Evolutionary conservation across 2,113 vertebrate species (phyloP), one percentile per base, ranked within the genome.

Genomic region (Calidris pugnax): DNA sequence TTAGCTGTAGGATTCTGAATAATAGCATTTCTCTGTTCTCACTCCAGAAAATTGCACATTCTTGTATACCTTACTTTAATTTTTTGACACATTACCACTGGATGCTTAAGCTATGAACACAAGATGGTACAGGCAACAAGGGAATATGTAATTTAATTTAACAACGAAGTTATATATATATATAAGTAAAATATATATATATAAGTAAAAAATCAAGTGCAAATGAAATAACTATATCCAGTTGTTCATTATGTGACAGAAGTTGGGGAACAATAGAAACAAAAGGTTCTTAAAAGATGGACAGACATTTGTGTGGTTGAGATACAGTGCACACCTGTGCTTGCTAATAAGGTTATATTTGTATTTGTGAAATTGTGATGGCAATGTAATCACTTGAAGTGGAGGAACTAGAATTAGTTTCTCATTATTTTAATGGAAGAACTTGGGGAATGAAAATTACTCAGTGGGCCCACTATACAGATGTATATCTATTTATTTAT

Each of bases 51-150:
- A 82, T 16, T 48, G 14, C 10, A 18, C 9, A 3, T 78, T 78
- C 32, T 45, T 3, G 0, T 21, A 4, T 8, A 5, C 4, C 6
- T 43, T 74, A 10, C 4, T 69, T 84, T 16, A 16, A 3, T 59
- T 79, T 83, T 56, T 28, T 39, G 60, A 17, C 27, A 39, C 2
- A 0, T 43, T 57, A 16, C 18, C 16, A 39, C 14, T 35, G 28
- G 18, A 39, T 82, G 23, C 30, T 88, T 59, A 43, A 67, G 7
- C 4, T 55, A 4, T 51, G 20, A 67, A 45, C 2, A 1, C 21
- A 72, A 45, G 56, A 55, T 4, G 2, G 16, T 14, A 59, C 3
- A 37, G 59, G 43, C 10, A 74, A 35, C 7, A 51, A 35, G 6
- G 3, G 13, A 85, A 75, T 48, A 53, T 64, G 12, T 27, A 67